These are phyloP conservation scores for Romanogobio albipinnatus DNA, from an alignment of 2,113 vertebrate genomes.

Conservation along the genomic window DNA sequence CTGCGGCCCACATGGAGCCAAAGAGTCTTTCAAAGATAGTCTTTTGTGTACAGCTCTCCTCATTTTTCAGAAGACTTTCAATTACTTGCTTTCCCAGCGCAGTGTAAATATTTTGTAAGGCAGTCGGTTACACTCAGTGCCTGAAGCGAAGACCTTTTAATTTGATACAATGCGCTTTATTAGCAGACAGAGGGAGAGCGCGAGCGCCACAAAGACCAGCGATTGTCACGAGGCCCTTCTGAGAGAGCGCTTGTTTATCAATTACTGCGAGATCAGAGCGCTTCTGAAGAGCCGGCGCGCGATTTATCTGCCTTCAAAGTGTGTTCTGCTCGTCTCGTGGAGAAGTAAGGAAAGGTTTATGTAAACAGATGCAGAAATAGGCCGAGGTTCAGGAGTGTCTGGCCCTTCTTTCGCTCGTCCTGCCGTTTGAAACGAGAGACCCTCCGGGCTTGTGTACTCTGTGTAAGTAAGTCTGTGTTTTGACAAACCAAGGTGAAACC, in stretches of 20 bases:
- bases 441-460: slow-evolving; percentile 85
- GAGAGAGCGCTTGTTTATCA: slow-evolving; percentile 70
- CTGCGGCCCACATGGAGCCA: slow-evolving; percentile 69
- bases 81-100: slow-evolving; percentile 79
- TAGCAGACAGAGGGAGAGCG: slow-evolving; percentile 60
- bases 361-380: slow-evolving; percentile 80
- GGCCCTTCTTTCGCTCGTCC: slow-evolving; percentile 64
- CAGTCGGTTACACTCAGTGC: slow-evolving; percentile 79
- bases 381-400: slow-evolving; percentile 3
- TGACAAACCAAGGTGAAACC: slow-evolving; percentile 93
- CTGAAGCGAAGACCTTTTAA: slow-evolving; percentile 66
- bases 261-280: slow-evolving; percentile 75
- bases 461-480: slow-evolving; percentile 86
- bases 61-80: slow-evolving; percentile 78
- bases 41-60: slow-evolving; percentile 72
- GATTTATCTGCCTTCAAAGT: slow-evolving; percentile 79
- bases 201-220: slow-evolving; percentile 69
- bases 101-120: slow-evolving; percentile 84
- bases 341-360: slow-evolving; percentile 80
- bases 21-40: slow-evolving; percentile 71
- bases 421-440: slow-evolving; percentile 64
- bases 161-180: slow-evolving; percentile 66
- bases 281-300: slow-evolving; percentile 61
- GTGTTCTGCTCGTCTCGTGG: slow-evolving; percentile 66
- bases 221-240: slow-evolving; percentile 72